Evolutionary conservation across 1,140 invertebrate genomes (phyloP).

Genomic region (Trissolcus basalis): DNA sequence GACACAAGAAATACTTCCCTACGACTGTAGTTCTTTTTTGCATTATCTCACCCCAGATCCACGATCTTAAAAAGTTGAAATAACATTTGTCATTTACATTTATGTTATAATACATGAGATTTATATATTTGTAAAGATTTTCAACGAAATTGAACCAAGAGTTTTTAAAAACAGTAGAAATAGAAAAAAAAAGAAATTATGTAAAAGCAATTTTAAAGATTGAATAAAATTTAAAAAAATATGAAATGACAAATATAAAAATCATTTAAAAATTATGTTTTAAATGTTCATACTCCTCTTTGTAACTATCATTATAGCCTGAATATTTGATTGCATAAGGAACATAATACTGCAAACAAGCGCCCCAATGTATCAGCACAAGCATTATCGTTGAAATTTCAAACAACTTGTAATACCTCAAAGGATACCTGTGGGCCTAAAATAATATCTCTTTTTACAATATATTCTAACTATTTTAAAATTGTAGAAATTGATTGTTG

Average conservation of each 20-base stretch:
- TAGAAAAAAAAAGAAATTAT: not conserved
- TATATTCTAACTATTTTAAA: too few relatives aligned
- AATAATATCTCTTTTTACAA: slow-evolving; percentile 3
- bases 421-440: slow-evolving; percentile 62
- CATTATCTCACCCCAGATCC: slow-evolving; percentile 64
- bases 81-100: too few relatives aligned
- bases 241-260: too few relatives aligned
- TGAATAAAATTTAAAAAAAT: too few relatives aligned
- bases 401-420: slow-evolving; percentile 61
- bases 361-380: slow-evolving; percentile 65
- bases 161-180: not conserved
- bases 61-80: slow-evolving; percentile 68
- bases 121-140: not conserved
- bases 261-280: too few relatives aligned
- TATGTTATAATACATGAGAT: too few relatives aligned
- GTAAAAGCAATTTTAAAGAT: too few relatives aligned
- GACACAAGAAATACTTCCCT: slow-evolving; percentile 63
- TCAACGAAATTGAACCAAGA: too few relatives aligned
- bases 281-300: slow-evolving; percentile 15
- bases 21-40: slow-evolving; percentile 34
- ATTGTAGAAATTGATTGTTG: too few relatives aligned
- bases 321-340: slow-evolving; percentile 18
- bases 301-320: slow-evolving; percentile 5
- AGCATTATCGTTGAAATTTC: slow-evolving; percentile 57
- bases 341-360: slow-evolving; percentile 69